Evolutionary conservation across 2,888 invertebrate genomes (phyloP).

Genomic region (Protophormia terraenovae): DNA sequence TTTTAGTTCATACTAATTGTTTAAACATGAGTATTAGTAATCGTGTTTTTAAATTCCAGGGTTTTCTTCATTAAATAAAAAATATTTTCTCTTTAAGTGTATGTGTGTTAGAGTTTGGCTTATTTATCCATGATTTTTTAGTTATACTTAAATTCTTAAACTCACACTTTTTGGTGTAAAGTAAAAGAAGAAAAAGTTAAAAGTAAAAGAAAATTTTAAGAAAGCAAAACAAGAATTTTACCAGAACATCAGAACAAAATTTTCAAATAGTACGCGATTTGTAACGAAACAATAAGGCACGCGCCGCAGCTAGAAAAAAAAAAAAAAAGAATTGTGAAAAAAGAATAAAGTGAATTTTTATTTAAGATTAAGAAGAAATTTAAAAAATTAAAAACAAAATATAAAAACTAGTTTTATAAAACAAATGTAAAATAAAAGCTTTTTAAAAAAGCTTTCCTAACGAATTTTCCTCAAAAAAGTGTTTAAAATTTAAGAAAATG

Average conservation of each 20-base stretch:
- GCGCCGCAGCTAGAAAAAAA: conserved; percentile 19
- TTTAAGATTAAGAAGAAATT: neutral
- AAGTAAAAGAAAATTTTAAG: conserved; percentile 11
- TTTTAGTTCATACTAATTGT: conserved; percentile 54
- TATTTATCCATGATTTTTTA: conserved; percentile 54
- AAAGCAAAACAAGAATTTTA: conserved; percentile 40
- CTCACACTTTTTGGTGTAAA: conserved; percentile 35
- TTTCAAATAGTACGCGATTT: conserved; percentile 59
- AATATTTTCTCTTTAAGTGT: neutral
- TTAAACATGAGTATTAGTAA: conserved; percentile 33
- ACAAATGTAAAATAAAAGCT: neutral
- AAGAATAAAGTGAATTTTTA: conserved; percentile 5
- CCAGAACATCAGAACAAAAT: conserved; percentile 11
- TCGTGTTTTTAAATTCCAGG: conserved; percentile 13
- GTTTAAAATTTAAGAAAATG: neutral
- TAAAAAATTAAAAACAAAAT: neutral
- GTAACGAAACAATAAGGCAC: conserved; percentile 61
- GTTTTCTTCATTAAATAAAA: neutral
- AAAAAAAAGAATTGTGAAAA: no score
- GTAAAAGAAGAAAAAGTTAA: neutral
- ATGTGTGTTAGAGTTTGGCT: neutral
- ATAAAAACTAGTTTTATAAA: no score
- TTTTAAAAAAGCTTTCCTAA: neutral
- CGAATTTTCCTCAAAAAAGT: neutral
- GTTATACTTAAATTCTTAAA: conserved; percentile 40